Base-by-base conservation (phyloP, 2,797 vertebrate genomes). In the Apodemus agrarius region DNA sequence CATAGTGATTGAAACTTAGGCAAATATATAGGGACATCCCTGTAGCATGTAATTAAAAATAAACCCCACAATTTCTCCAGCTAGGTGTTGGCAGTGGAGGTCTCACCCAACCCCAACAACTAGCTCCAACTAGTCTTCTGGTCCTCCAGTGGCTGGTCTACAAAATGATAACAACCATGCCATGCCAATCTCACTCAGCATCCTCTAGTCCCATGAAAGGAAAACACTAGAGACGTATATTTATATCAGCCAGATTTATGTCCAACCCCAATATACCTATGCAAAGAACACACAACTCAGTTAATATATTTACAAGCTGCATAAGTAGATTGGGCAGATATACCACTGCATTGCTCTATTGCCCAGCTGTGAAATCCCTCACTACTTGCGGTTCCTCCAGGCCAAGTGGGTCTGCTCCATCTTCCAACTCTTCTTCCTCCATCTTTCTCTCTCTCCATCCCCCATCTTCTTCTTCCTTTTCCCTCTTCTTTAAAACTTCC, bases 81-180 rank as follows among this genome's bases (percentile, higher is more conserved):
- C 67, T 69, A 69, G 34, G 67, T 69, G 31, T 6, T 2, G 0
- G 34, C 17, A 72, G 7, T 0, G 0, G 17, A 8, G 3, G 67
- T 37, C 67, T 72, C 17, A 9, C n/a, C 17, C 67, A 72, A n/a
- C 7, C 7, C 16, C 67, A 8, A 37, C 1, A 1, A 19, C 67
- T 69, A 69, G 34, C 6, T 69, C 6, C 67, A 69, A 69, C 16
- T 3, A 8, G 17, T 3, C 3, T 5, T 37, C 17, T 72, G n/a
- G n/a, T n/a, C 67, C 17, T 69, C n/a, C 67, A 7, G 16, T 72
- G 67, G 3, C 67, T 72, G 67, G 67, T 72, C n/a, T 72, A 72
- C 7, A 37, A 7, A 69, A 69, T 4, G 4, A n/a, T n/a, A 72
- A 72, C 67, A 37, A 37, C 67, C 67, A 72, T 34, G 19, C 67